Evolutionary conservation across 2,797 vertebrate species (phyloP), one percentile per base, ranked within the genome.

Genomic region (Odontamblyopus rebecca): DNA sequence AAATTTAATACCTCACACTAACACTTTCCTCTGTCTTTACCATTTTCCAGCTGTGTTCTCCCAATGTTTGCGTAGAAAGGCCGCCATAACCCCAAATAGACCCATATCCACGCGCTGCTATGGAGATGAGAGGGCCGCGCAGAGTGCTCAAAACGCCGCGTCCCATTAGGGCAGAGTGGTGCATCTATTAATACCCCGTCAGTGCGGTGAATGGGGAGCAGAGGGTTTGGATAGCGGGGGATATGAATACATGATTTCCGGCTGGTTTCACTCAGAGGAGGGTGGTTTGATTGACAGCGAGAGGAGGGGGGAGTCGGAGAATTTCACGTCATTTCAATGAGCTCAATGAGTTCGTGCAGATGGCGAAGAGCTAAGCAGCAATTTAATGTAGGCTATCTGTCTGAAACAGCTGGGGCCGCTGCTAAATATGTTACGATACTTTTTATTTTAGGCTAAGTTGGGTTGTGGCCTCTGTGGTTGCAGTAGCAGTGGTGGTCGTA

Each of bases 221-320:
- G 80, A 80, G 76, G 71, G 84, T 89, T 87, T 79, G 80, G 86
- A 87, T 85, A 86, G 83, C 12, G 77, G 69, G 71, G 81, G 77
- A 88, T 89, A 91, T 92, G 91, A 91, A 93, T 92, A 92, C 89
- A 92, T 90, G 71, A 92, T 93, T 88, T 89, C 84, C 80, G 83
- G 79, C 79, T 85, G 73, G 19, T 85, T 85, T 85, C 61, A 68
- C 82, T 76, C 70, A 74, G 76, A 74, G 69, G 80, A 79, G 70
- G 74, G 18, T 62, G 80, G 59, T 38, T 35, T 88, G 90, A 92
- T 82, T 93, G 90, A 93, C 91, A 89, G 86, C 4, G 61, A 62
- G 61, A 35, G 61, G 32, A n/a, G 61, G 19, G 16, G 76, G 79
- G 78, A 77, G 54, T 69, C 63, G 51, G 56, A 74, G 61, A 73